Base-by-base conservation (phyloP, 2,888 invertebrate genomes). In the Dione vanillae region DNA sequence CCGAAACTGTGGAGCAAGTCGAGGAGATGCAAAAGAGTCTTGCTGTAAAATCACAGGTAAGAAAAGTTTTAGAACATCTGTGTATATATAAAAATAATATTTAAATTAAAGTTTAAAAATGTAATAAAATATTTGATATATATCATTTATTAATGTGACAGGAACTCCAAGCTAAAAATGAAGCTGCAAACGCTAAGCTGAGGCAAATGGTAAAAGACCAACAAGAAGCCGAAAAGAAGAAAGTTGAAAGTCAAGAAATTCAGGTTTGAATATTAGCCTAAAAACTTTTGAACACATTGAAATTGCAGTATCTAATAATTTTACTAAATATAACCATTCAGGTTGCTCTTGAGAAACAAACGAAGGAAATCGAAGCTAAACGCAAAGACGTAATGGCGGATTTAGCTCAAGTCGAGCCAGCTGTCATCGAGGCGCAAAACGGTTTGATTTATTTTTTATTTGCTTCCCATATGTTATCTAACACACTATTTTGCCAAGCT, bases 161-260 rank as follows among this genome's bases (percentile, higher is more conserved):
- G 95, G 97, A 97, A 90, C 89, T 98, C 27, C 98, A 99, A 94
- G 97, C 98, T 52, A 99, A 99, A 94, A 99, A 99, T 85, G 98
- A 98, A 85, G 98, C 99, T 2, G 99, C 99, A 65, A 99, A 99
- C 88, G 97, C 98, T n/a, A 99, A 99, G 91, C 94, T 99, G 64
- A 96, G 98, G 77, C 99, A 99, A 89, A 99, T 99, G 99, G 97
- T 99, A 61, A 98, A 98, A 93, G 98, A 99, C 91, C 99, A 99
- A 88, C 99, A 99, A 83, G 99, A 99, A 88, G 99, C 99, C 1
- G 99, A 99, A 88, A 98, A 99, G 94, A 98, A 99, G 92, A 99
- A 99, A 89, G 97, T 98, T 47, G 98, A 99, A 82, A 98, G 98
- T 82, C 99, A 99, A 87, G 98, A 99, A 85, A 98, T 99, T 84